These are phyloP conservation scores for Temnothorax longispinosus DNA, from an alignment of 1,140 invertebrate species.

Conservation along the genomic window DNA sequence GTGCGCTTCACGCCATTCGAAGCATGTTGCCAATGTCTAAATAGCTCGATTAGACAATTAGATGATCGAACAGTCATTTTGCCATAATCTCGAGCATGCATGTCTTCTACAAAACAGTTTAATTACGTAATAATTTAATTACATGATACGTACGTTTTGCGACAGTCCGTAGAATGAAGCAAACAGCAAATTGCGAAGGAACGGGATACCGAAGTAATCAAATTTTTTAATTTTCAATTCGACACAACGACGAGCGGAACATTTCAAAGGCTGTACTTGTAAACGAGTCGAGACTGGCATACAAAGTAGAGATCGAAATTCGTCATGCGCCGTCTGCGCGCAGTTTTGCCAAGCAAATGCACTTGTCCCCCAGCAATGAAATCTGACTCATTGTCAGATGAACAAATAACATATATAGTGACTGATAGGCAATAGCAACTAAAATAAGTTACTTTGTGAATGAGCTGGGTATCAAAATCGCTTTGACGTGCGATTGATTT, in stretches of 20 bases:
- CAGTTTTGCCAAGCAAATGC: conserved; percentile 52
- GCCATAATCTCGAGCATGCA: neutral
- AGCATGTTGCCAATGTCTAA: neutral
- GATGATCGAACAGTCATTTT: neutral
- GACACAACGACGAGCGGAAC: neutral
- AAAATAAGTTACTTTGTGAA: conserved; percentile 56
- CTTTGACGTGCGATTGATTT: conserved; percentile 46
- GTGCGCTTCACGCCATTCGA: neutral
- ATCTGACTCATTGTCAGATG: conserved; percentile 35
- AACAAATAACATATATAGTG: conserved; percentile 49
- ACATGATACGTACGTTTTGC: neutral
- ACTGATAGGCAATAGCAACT: conserved; percentile 56
- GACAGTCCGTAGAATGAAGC: neutral
- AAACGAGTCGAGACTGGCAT: conserved; percentile 21
- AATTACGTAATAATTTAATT: conserved; percentile 14
- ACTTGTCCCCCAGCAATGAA: conserved; percentile 51
- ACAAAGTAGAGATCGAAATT: conserved; percentile 53
- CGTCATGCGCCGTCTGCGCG: conserved; percentile 10
- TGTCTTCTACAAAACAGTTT: neutral
- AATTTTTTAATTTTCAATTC: conserved; percentile 51
- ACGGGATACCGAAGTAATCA: conserved; percentile 15
- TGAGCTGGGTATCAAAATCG: conserved; percentile 44
- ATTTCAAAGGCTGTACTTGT: conserved; percentile 11
- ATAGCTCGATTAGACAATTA: neutral
- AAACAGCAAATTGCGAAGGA: conserved; percentile 19